phyloP scores from a whole-genome alignment of 2,888 invertebrate genomes.

The Germaria angustata region DNA sequence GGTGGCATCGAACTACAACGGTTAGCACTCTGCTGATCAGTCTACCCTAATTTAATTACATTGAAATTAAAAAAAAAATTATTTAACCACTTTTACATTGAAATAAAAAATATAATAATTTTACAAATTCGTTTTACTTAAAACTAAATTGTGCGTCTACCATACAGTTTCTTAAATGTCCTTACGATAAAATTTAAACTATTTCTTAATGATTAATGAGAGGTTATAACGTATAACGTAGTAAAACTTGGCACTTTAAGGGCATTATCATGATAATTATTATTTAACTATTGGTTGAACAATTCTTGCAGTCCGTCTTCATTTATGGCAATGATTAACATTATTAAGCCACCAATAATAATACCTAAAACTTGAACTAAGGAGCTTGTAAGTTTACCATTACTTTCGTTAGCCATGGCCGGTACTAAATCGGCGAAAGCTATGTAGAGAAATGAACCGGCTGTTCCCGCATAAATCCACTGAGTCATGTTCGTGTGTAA shows the following conservation, averaged over 20 bases:
- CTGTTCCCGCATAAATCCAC: slow-evolving; percentile 90
- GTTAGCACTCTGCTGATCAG: no score
- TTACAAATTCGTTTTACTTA: slow-evolving; percentile 58
- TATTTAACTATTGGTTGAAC: slow-evolving; percentile 70
- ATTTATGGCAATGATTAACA: slow-evolving; percentile 87
- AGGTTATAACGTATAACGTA: slow-evolving; percentile 34
- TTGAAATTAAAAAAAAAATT: no score
- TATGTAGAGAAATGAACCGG: slow-evolving; percentile 90
- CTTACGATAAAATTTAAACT: slow-evolving; percentile 25
- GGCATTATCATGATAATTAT: slow-evolving; percentile 13
- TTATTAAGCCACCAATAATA: slow-evolving; percentile 85
- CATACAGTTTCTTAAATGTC: not conserved
- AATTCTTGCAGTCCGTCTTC: slow-evolving; percentile 81
- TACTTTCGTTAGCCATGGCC: slow-evolving; percentile 82
- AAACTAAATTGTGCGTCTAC: slow-evolving; percentile 28
- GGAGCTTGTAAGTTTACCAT: slow-evolving; percentile 82
- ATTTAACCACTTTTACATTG: no score
- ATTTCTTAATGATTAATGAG: slow-evolving; percentile 39
- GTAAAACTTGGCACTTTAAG: slow-evolving; percentile 56
- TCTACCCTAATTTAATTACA: no score
- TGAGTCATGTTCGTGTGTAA: slow-evolving; percentile 85
- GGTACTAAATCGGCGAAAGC: slow-evolving; percentile 89
- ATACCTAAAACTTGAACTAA: slow-evolving; percentile 85
- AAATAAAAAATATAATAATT: slow-evolving; percentile 29
- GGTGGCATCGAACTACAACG: no score